Evolutionary conservation across 1,140 invertebrate genomes (phyloP), one percentile per base, ranked within the genome.

Genomic region (Drosophila fuyamai): DNA sequence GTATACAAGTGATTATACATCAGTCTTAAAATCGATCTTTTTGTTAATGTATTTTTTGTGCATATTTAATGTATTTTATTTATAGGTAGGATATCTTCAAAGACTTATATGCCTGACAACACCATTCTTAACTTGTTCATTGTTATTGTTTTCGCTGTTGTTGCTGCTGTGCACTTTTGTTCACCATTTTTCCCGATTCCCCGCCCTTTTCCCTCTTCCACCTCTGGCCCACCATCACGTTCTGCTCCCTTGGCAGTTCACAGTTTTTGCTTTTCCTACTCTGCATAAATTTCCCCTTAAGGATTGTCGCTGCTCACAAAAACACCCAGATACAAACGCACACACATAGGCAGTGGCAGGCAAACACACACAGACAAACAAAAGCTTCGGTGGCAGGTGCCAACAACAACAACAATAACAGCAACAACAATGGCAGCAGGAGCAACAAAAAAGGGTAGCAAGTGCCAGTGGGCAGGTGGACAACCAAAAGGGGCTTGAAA

Each of bases 281-380:
- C 63, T 81, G 84, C 84, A 88, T 88, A 88, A 88, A 88, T 88
- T 88, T 88, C 62, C 84, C 84, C 84, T 84, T 68, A 88, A 89
- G 84, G 79, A 83, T 88, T 89, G 79, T 76, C 63, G 83, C 57
- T 55, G 67, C 66, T 76, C 46, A 16, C 56, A 48, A 41, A 48
- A 36, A 58, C 35, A 75, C 43, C 61, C 35, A 65, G 46, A 70
- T 10, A 48, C 18, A 16, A 9, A 18, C 48, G n/a, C 32, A 16
- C 36, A 16, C 40, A 43, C 10, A 44, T 47, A 44, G 72, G 35
- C 46, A 18, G 70, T 38, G 67, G 43, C 65, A 57, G 10, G n/a
- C 56, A 70, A 50, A 66, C 59, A 66, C 46, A 70, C 66, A 70
- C 23, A 54, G 67, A 36, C 67, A 70, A 71, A 82, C 50, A 76